These are phyloP conservation scores for Gephyroberyx darwinii DNA, from an alignment of 2,797 vertebrate genomes.

Conservation along the genomic window DNA sequence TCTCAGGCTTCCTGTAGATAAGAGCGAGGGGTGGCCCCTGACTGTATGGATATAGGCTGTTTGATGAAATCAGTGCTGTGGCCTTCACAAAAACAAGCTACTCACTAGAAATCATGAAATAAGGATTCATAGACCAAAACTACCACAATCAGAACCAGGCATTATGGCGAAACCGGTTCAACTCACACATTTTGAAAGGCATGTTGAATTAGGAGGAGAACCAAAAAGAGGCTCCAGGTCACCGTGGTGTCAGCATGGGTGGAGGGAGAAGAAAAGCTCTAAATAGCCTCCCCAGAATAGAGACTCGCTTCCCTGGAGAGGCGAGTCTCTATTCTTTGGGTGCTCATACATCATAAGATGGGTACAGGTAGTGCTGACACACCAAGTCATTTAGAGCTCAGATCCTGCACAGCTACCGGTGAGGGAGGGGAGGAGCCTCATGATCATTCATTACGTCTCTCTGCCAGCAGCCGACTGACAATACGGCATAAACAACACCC, in stretches of 20 bases:
- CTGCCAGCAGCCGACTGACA: too few species aligned
- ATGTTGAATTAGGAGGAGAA: neutral
- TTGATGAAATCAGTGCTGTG: neutral
- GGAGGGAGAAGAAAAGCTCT: conserved; percentile 26
- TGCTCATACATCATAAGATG: conserved; percentile 51
- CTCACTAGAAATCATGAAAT: too few species aligned
- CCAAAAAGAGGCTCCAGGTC: conserved; percentile 9
- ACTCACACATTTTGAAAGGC: conserved; percentile 16
- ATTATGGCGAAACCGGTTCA: neutral
- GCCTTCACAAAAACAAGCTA: neutral
- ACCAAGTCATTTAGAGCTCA: conserved; percentile 27
- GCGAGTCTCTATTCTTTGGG: conserved; percentile 30
- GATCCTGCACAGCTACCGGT: conserved; percentile 36
- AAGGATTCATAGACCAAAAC: neutral
- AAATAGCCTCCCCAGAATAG: conserved; percentile 57
- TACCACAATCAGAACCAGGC: neutral
- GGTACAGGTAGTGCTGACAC: conserved; percentile 58
- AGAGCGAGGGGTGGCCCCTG: neutral
- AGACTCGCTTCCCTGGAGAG: conserved; percentile 34
- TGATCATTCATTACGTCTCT: conserved; percentile 23
- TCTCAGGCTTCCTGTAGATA: neutral
- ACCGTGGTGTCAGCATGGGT: neutral
- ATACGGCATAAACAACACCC: too few species aligned
- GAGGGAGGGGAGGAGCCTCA: conserved; percentile 21
- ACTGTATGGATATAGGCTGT: neutral